A percentile compares a stretch with the other conserved stretches of the same genome.
Evolutionary conservation across 2,113 vertebrate genomes (phyloP).

Genomic region (Pongo abelii): DNA sequence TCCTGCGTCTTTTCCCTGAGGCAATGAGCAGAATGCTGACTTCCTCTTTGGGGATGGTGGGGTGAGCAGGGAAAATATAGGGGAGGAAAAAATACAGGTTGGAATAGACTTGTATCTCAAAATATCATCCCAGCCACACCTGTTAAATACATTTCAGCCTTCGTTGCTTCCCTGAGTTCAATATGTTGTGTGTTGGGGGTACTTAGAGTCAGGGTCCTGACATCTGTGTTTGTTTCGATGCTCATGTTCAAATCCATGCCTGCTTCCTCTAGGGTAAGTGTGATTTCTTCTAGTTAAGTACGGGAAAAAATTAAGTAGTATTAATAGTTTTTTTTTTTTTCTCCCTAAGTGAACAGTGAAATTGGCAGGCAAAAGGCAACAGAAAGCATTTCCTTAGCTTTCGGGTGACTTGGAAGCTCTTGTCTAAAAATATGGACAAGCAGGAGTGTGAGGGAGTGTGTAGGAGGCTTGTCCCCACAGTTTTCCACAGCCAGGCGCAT

Average conservation of each 20-base stretch:
- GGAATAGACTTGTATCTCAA: background rate
- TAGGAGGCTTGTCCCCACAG: constrained; percentile 59
- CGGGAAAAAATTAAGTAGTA: constrained; percentile 29
- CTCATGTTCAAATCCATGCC: background rate
- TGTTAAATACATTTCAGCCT: background rate
- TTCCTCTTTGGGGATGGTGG: background rate
- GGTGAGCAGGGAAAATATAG: background rate
- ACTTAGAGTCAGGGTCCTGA: background rate
- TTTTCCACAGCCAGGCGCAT: constrained; percentile 33
- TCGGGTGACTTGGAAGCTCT: constrained; percentile 59
- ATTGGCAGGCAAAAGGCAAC: constrained; percentile 62
- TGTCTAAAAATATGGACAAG: constrained; percentile 64
- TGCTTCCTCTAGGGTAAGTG: background rate
- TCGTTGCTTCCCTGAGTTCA: background rate
- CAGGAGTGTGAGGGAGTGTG: constrained; percentile 51
- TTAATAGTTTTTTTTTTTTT: constrained; percentile 45
- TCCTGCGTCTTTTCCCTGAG: background rate
- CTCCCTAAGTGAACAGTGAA: constrained; percentile 51
- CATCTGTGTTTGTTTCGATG: background rate
- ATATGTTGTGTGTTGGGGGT: too few species aligned
- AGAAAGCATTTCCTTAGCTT: constrained; percentile 60
- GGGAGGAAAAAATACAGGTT: background rate
- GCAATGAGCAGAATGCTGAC: background rate
- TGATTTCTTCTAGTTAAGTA: background rate
- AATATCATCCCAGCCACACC: background rate